phyloP scores from a whole-genome alignment of 2,113 vertebrate species.

The Vireo altiloquus region DNA sequence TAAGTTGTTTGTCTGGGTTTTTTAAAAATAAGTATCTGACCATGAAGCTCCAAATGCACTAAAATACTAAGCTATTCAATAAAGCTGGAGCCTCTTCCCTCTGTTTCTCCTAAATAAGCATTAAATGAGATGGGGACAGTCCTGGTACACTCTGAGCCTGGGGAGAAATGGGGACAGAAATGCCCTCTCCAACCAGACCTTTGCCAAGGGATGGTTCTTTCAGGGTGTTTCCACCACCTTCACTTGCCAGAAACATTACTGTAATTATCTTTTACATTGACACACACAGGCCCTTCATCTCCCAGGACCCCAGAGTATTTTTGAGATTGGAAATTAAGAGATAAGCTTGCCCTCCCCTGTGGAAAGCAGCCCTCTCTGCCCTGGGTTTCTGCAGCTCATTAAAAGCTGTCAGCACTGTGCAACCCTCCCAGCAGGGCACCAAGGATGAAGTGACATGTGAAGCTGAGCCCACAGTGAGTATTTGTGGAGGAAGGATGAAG shows the following conservation, averaged over 20 bases:
- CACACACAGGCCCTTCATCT: neutral
- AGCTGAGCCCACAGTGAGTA: neutral
- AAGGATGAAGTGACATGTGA: neutral
- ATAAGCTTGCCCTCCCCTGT: neutral
- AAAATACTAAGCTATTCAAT: neutral
- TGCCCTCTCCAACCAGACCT: neutral
- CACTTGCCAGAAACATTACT: neutral
- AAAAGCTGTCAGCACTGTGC: constrained; percentile 21
- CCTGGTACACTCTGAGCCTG: neutral
- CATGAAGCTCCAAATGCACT: neutral
- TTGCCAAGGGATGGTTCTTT: neutral
- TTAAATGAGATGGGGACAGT: neutral
- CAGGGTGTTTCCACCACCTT: neutral
- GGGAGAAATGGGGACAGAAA: no score
- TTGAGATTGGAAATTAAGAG: constrained; percentile 12
- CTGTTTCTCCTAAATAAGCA: neutral
- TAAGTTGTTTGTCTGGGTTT: neutral
- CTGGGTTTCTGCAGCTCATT: constrained; percentile 45
- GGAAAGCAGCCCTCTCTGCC: neutral
- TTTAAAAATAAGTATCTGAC: neutral
- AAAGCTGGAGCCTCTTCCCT: neutral
- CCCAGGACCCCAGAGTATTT: neutral
- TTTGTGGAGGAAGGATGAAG: neutral
- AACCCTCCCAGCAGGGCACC: neutral
- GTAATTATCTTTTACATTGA: neutral